Percentiles rank a stretch among this genome's conserved stretches.
Evolutionary conservation across 2,113 vertebrate genomes (phyloP).

Genomic region (Charadrius vociferus): DNA sequence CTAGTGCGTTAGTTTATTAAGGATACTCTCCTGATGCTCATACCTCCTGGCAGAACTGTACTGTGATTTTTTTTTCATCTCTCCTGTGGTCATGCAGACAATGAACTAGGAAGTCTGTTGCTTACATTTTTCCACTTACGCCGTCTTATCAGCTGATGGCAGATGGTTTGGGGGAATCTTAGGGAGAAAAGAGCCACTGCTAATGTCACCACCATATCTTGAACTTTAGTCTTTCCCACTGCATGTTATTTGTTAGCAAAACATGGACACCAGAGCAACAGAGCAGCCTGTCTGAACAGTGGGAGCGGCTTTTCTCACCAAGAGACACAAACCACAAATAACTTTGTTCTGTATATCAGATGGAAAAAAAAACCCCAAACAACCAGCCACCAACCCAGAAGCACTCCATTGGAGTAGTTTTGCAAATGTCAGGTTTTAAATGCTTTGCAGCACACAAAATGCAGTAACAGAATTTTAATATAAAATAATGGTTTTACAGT

Average conservation of each 20-base stretch:
- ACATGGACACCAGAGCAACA: conserved; percentile 60
- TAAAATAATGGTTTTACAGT: background rate
- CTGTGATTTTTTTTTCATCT: conserved; percentile 25
- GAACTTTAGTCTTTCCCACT: conserved; percentile 54
- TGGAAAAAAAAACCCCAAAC: background rate
- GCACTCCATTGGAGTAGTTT: background rate
- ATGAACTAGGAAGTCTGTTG: conserved; percentile 41
- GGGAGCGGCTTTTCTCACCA: background rate
- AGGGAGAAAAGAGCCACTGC: conserved; percentile 53
- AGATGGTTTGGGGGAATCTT: conserved; percentile 64
- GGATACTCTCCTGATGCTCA: background rate
- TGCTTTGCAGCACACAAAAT: background rate
- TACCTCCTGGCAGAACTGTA: conserved; percentile 13
- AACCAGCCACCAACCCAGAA: background rate
- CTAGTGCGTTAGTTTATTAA: background rate
- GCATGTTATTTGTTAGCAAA: conserved; percentile 48
- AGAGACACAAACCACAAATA: conserved; percentile 2
- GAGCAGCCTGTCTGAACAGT: background rate
- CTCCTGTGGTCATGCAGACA: conserved; percentile 57
- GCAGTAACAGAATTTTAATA: background rate
- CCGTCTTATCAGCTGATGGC: conserved; percentile 54
- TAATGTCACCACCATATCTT: conserved; percentile 25
- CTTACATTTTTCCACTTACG: conserved; percentile 41
- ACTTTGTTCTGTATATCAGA: background rate
- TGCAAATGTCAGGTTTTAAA: background rate